Base-by-base conservation (phyloP, 2,888 invertebrate species). In the Icerya purchasi region DNA sequence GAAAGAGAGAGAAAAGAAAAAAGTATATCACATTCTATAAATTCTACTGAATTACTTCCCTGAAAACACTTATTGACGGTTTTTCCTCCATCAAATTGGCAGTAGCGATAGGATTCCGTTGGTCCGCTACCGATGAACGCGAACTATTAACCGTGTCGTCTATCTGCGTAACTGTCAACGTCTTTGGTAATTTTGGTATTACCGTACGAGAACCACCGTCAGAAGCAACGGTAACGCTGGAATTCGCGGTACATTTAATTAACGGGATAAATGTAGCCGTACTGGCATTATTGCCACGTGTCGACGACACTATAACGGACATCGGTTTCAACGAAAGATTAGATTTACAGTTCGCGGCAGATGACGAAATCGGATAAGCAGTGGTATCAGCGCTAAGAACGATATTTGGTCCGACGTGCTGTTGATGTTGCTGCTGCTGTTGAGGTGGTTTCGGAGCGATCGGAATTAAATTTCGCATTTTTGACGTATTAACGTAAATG, bases 151-250 rank as follows among this genome's bases (percentile, higher is more conserved):
- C 20, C 50, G 52, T 10, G 53, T 61, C 14, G 63, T 85, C 84
- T 67, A 86, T 86, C 58, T 63, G 62, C 3, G 65, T 63, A 20
- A 87, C 85, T 0, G 86, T 86, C 65, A 87, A 70, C 1, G 84
- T 84, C 70, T 83, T 85, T 24, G 87, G 87, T 69, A 86, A 84
- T 72, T 84, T 84, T 56, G 86, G 84, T n/a, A 60, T 56, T 3
- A 59, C 18, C 25, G 53, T 3, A 53, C 50, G 50, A 10, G 10
- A 49, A 10, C 10, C 19, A 22, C 2, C 2, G 56, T 3, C 3
- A 22, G 5, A 50, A 57, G 22, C 18, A 50, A 50, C 18, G 57
- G 22, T 19, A 57, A 18, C 2, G 14, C 14, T 21, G 56, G 56
- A 25, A 21, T 23, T 36, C 36, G 36, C 8, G 5, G 5, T 14